phyloP scores from a whole-genome alignment of 2,888 invertebrate species.

The Pristionchus arcanus region DNA sequence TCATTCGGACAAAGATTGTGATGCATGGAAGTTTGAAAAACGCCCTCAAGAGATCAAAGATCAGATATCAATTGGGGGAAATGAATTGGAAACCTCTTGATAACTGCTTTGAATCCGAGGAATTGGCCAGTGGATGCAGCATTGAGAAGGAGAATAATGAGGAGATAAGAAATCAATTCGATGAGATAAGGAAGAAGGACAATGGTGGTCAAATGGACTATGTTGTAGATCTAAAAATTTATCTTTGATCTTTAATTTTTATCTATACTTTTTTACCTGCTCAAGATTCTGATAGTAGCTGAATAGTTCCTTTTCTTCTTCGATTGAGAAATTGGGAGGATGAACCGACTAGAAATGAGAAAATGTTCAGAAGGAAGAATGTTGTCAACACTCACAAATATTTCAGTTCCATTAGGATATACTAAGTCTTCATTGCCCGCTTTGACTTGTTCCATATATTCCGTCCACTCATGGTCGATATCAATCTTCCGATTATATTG shows the following conservation, averaged over 20 bases:
- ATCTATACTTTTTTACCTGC: neutral
- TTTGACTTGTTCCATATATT: neutral
- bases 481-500: neutral
- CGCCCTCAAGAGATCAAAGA: constrained; percentile 26
- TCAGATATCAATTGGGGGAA: neutral
- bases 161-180: constrained; percentile 42
- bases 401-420: constrained; percentile 33
- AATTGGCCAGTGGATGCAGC: constrained; percentile 34
- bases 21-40: constrained; percentile 37
- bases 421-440: neutral
- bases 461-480: neutral
- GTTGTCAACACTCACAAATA: neutral
- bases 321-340: neutral
- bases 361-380: neutral
- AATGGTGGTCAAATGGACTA: constrained; percentile 18
- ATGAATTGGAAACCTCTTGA: constrained; percentile 6
- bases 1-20: constrained; percentile 13
- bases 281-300: constrained; percentile 23
- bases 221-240: constrained; percentile 39
- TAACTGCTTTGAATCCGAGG: constrained; percentile 32
- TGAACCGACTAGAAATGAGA: neutral
- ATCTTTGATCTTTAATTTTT: constrained; percentile 43
- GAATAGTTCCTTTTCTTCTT: neutral
- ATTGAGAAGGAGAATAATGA: constrained; percentile 50
- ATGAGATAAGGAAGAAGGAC: constrained; percentile 46